Evolutionary conservation across 2,113 vertebrate species (phyloP).

Genomic region (Strix aluco): DNA sequence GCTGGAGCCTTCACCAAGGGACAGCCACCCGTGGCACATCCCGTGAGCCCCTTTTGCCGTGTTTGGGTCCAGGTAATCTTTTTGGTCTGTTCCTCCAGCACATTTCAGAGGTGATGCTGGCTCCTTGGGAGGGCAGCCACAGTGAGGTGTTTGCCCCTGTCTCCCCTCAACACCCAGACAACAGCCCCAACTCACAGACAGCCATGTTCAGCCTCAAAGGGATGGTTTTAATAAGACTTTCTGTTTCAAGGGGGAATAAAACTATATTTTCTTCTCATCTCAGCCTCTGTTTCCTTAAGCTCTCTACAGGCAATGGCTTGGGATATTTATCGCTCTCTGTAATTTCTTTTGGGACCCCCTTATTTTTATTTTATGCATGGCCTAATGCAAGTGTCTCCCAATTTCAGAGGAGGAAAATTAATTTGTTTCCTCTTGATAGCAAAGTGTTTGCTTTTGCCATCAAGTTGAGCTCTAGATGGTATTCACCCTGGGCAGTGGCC

Average conservation of each 20-base stretch:
- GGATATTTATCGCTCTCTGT: background rate
- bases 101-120: background rate
- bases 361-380: slow-evolving; percentile 37
- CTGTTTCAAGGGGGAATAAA: background rate
- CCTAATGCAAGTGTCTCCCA: background rate
- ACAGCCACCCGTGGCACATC: accelerated
- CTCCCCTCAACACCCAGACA: background rate
- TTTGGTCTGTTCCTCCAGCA: background rate
- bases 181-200: background rate
- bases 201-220: background rate
- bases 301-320: background rate
- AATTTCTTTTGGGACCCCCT: slow-evolving; percentile 15
- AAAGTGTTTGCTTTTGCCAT: background rate
- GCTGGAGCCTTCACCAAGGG: accelerated
- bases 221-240: background rate
- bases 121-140: background rate
- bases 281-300: background rate
- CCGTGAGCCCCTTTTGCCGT: background rate
- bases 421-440: background rate
- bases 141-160: background rate
- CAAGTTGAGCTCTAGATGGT: background rate
- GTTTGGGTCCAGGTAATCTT: background rate
- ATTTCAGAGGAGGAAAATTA: background rate
- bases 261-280: background rate
- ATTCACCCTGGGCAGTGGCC: background rate